Base-by-base conservation (phyloP, 2,888 invertebrate genomes). In the Mesopsocus fuscifrons region DNA sequence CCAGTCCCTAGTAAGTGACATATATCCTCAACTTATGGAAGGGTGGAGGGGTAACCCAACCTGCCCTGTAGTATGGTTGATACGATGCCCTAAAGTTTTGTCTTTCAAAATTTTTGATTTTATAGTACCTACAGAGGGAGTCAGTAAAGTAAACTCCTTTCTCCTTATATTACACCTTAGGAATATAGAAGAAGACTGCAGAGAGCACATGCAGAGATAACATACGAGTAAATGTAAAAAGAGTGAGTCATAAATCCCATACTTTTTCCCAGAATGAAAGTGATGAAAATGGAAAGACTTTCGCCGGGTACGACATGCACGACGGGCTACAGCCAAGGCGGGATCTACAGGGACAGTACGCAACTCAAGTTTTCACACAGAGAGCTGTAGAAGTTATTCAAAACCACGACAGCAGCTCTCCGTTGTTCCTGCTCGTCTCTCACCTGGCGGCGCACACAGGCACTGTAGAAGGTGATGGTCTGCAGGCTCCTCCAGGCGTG, bases 391-490 rank as follows among this genome's bases (percentile, higher is more conserved):
- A 52, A 8, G 51, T 67, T 16, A 65, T 68, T 34, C 48, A 56
- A 16, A 62, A 62, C 6, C 56, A 57, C 43, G 53, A 56, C 32
- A 48, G 49, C 11, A 43, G 53, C 51, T 31, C 45, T 4, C 68
- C 70, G 0, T 51, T 70, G 46, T 69, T 69, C 53, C 57, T 71
- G 32, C 69, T 68, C 54, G 51, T 71, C 42, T 64, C 69, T 2
- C 66, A 68, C 49, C 55, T 61, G 34, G 67, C 69, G 2, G 67
- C 67, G 0, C 71, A 71, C 52, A 63, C 64, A 33, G 66, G 61
- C 3, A 67, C 67, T 51, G 21, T 44, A 9, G 38, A 38, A 5
- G 54, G 52, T 5, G 49, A 51, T 34, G 35, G 45, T 17, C 44
- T 53, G 40, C 53, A 53, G 42, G 52, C 77, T 1, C 82, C 83